These are phyloP conservation scores for Neogale vison DNA, from an alignment of 2,113 vertebrate species.

Conservation along the genomic window DNA sequence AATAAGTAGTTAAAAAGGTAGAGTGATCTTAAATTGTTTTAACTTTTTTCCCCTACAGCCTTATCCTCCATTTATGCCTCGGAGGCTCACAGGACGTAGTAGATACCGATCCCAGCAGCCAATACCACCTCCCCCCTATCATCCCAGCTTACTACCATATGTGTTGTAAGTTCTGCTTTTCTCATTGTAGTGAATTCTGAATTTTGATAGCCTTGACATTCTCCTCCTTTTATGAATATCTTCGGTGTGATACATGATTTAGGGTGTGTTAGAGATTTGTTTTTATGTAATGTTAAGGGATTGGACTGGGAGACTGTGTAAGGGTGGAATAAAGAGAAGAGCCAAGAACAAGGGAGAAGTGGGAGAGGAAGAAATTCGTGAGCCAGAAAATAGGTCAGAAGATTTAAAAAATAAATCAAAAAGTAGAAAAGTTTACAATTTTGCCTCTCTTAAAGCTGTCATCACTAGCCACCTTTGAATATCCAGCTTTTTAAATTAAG, in stretches of 20 bases:
- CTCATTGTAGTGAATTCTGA: conserved; percentile 12
- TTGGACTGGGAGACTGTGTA: background rate
- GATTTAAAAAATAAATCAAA: background rate
- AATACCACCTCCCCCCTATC: conserved; percentile 94
- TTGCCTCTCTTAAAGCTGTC: background rate
- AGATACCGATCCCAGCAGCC: conserved; percentile 95
- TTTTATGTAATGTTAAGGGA: background rate
- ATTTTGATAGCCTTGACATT: conserved; percentile 5
- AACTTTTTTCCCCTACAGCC: conserved; percentile 85
- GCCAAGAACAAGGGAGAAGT: background rate
- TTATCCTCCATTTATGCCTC: conserved; percentile 96
- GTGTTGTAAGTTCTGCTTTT: conserved; percentile 89
- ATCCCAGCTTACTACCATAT: conserved; percentile 97
- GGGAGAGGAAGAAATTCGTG: background rate
- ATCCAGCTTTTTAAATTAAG: background rate
- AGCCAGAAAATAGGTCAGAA: background rate
- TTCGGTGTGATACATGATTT: background rate
- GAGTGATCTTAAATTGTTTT: conserved; percentile 66
- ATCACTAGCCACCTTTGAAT: background rate
- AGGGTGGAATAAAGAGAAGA: background rate
- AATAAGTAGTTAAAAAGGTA: background rate
- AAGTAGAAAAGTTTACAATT: background rate
- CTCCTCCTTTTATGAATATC: background rate
- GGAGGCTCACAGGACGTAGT: conserved; percentile 93
- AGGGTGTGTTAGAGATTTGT: background rate